A percentile compares a stretch with the other conserved stretches of the same genome.
These are phyloP conservation scores for Clangula hyemalis DNA, from an alignment of 2,797 vertebrate species.

Conservation along the genomic window DNA sequence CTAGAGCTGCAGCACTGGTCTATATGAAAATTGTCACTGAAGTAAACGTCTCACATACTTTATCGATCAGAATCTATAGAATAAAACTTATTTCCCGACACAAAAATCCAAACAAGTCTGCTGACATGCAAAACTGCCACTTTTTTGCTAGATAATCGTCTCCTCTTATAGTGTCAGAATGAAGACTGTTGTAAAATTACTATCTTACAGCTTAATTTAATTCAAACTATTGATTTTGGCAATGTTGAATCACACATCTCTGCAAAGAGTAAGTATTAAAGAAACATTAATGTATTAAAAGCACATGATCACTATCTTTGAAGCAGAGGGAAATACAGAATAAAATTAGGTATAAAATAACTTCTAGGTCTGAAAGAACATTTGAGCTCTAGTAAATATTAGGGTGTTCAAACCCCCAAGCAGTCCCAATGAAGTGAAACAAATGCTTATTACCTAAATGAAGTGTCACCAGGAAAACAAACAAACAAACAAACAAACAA, in stretches of 20 bases:
- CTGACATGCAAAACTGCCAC: background rate
- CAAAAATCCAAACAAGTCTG: background rate
- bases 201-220: background rate
- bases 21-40: background rate
- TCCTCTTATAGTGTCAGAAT: background rate
- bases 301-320: background rate
- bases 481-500: background rate
- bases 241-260: background rate
- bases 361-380: background rate
- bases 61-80: background rate
- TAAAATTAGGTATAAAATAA: background rate
- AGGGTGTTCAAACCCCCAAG: background rate
- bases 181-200: background rate
- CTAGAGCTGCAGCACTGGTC: background rate
- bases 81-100: background rate
- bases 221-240: background rate
- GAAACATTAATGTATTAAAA: background rate
- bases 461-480: background rate
- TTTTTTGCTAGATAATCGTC: background rate
- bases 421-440: background rate
- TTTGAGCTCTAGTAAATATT: background rate
- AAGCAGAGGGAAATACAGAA: background rate
- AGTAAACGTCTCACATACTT: background rate
- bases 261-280: background rate
- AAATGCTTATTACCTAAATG: background rate